Conservation (phyloP, 2,113 vertebrate species). For the Pogona vitticeps region DNA sequence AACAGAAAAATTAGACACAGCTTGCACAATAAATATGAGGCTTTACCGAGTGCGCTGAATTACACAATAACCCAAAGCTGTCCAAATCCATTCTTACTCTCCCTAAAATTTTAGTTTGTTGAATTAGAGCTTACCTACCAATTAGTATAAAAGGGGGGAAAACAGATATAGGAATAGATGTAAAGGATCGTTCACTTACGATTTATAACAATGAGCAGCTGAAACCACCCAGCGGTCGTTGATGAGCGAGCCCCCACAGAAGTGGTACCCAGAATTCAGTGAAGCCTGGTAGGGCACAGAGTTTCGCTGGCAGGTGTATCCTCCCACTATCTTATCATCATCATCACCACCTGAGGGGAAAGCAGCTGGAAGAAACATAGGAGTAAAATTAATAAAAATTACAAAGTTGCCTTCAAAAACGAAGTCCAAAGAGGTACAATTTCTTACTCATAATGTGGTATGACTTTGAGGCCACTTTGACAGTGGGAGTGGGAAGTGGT, state of each 20-base stretch:
- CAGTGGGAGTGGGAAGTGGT: background rate
- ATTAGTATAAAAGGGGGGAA: too few species aligned
- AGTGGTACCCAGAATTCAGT: constrained; percentile 76
- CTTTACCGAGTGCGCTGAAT: background rate
- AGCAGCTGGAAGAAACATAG: constrained; percentile 30
- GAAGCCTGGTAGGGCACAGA: constrained; percentile 77
- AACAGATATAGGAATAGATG: background rate
- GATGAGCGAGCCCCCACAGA: constrained; percentile 74
- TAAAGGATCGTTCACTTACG: constrained; percentile 65
- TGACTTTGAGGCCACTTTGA: background rate
- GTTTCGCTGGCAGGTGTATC: constrained; percentile 77
- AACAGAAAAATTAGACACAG: too few species aligned
- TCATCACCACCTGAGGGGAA: constrained; percentile 58
- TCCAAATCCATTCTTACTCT: background rate
- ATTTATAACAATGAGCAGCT: constrained; percentile 84
- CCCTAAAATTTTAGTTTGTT: background rate
- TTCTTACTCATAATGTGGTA: background rate
- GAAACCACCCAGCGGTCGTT: constrained; percentile 80
- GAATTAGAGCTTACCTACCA: background rate
- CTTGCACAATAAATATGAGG: too few species aligned
- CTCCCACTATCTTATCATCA: constrained; percentile 81
- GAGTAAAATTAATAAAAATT: background rate
- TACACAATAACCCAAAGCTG: background rate
- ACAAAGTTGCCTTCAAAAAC: background rate
- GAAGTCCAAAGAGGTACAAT: background rate